Base-by-base conservation (phyloP, 2,888 invertebrate species). In the Raillietiella orientalis region DNA sequence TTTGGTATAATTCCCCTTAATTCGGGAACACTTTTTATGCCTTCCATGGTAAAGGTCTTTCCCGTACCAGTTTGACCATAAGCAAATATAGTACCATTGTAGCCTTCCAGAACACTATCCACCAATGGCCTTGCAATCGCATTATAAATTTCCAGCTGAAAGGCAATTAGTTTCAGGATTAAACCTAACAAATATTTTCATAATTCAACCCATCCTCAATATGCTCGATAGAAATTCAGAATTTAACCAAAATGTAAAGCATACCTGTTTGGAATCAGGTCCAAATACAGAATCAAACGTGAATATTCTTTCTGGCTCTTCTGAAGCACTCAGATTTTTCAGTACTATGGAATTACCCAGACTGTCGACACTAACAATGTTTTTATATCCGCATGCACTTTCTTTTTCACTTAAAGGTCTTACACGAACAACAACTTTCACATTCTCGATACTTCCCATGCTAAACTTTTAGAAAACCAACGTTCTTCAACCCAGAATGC, bases 11-110 rank as follows among this genome's bases (percentile, higher is more conserved):
- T 84, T 23, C 96, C 96, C 30, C 75, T 59, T 5, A 75, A 55
- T 40, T 90, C 84, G 1, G 82, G 72, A 9, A 70, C 66, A 2
- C 66, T 58, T 34, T 74, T 60, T 30, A 67, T 61, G 0, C 96
- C 96, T 2, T 84, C 75, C 93, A 96, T 93, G 1, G 96, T 96
- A 46, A 70, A 93, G 0, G 96, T 96, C 53, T 96, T 99, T 5
- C 96, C 96, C 0, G 93, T 96, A 11, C 96, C 93, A 3, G 58
- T 58, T 38, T 59, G 59, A 2, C 59, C 59, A 38, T 59, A 59
- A 1, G 58, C 58, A 42, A 58, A 59, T 28, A 59, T 55, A 5
- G 58, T 59, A 5, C 57, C 55, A 28, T 34, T 34, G 27, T 35
- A 36, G 4, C 33, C 33, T 34, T 53, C 70, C 5, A 96, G 55